Conservation (phyloP, 2,113 vertebrate genomes). For the Siphamia tubifer region DNA sequence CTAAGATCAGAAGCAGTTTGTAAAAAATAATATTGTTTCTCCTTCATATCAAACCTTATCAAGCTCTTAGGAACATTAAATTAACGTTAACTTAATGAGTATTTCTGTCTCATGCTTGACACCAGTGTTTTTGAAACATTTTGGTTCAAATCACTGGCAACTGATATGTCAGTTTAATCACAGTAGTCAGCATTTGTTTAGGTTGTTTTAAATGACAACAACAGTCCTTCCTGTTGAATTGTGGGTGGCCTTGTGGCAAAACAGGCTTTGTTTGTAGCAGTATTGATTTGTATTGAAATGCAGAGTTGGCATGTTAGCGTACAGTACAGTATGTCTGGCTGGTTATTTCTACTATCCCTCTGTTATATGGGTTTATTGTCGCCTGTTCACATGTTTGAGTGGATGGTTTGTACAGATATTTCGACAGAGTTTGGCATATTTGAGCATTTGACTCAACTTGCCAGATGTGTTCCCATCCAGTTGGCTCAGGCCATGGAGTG, state of each 20-base stretch:
- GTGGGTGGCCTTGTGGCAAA: background rate
- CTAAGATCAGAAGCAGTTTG: too few relatives aligned
- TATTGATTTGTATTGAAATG: slow-evolving; percentile 1
- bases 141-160: too few relatives aligned
- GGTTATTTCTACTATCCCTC: background rate
- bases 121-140: too few relatives aligned
- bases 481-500: slow-evolving; percentile 30
- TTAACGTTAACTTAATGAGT: too few relatives aligned
- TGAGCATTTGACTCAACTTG: slow-evolving; percentile 9
- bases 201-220: background rate
- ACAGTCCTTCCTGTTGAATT: background rate
- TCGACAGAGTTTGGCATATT: slow-evolving; percentile 40
- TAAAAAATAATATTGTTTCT: too few relatives aligned
- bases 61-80: too few relatives aligned
- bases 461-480: slow-evolving; percentile 64
- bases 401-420: slow-evolving; percentile 22
- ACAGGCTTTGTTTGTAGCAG: background rate
- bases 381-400: slow-evolving; percentile 13
- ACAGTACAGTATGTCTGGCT: background rate
- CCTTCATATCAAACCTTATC: too few relatives aligned
- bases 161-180: background rate
- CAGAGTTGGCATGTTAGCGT: background rate
- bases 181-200: background rate
- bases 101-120: background rate
- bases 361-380: background rate